phyloP scores from a whole-genome alignment of 2,113 vertebrate species.

The Entosphenus tridentatus region DNA sequence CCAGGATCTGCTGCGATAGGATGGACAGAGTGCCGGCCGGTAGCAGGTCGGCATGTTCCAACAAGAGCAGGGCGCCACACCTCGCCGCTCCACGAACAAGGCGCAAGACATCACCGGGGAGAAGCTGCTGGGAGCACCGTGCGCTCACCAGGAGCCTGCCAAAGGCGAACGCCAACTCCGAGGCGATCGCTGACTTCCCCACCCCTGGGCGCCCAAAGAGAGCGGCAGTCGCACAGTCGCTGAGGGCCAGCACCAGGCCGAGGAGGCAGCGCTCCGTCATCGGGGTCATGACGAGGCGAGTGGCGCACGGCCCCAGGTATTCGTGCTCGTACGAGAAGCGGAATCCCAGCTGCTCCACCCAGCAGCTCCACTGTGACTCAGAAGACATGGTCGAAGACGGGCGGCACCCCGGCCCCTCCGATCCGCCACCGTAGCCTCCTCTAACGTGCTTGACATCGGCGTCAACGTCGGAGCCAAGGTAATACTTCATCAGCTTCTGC shows the following conservation, averaged over 20 bases:
- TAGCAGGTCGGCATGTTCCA: conserved; percentile 27
- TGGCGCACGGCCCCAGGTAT: conserved; percentile 31
- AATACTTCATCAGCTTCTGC: conserved; percentile 42
- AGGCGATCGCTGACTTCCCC: conserved; percentile 24
- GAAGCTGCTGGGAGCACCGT: conserved; percentile 21
- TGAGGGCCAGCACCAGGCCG: conserved; percentile 34
- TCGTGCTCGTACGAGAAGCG: conserved; percentile 35
- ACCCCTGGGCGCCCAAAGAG: conserved; percentile 26
- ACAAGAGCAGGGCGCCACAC: conserved; percentile 35
- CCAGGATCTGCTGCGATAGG: conserved; percentile 27
- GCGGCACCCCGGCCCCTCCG: neutral
- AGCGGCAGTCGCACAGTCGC: conserved; percentile 29
- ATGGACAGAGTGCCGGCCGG: conserved; percentile 21
- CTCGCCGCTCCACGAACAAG: conserved; percentile 37
- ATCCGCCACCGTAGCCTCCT: neutral
- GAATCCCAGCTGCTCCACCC: conserved; percentile 29
- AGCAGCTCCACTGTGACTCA: conserved; percentile 16
- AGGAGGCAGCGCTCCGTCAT: conserved; percentile 30
- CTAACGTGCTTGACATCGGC: neutral
- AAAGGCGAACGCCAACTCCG: conserved; percentile 26
- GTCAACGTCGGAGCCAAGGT: conserved; percentile 13
- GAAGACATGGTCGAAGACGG: neutral
- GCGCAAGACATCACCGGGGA: conserved; percentile 18
- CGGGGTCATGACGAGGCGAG: conserved; percentile 21
- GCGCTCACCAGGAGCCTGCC: conserved; percentile 32